These are phyloP conservation scores for Galago senegalensis DNA, from an alignment of 2,797 vertebrate species.

Conservation along the genomic window DNA sequence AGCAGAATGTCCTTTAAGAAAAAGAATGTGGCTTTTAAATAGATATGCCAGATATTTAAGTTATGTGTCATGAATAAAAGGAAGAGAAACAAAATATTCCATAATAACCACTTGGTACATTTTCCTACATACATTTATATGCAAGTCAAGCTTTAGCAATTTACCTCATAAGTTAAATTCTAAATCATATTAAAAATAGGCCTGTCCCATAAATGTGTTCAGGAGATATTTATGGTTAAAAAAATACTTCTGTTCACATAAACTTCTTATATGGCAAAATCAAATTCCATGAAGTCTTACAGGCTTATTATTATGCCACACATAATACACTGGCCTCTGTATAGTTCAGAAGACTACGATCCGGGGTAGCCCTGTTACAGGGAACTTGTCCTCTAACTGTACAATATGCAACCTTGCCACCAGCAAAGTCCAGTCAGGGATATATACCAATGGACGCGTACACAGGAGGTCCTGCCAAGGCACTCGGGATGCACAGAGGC, in stretches of 20 bases:
- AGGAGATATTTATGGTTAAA: slow-evolving; percentile 37
- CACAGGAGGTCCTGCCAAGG: slow-evolving; percentile 22
- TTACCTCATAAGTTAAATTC: slow-evolving; percentile 6
- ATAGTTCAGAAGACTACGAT: background rate
- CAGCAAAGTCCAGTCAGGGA: background rate
- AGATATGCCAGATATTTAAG: slow-evolving; percentile 14
- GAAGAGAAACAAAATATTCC: slow-evolving; percentile 44
- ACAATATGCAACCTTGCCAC: background rate
- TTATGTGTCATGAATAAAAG: background rate
- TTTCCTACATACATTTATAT: slow-evolving; percentile 17
- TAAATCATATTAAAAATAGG: slow-evolving; percentile 54
- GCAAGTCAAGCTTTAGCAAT: slow-evolving; percentile 36
- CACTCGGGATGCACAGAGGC: background rate
- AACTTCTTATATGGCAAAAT: slow-evolving; percentile 6
- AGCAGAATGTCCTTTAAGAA: background rate
- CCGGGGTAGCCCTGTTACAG: background rate
- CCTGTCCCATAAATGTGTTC: background rate
- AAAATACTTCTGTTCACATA: slow-evolving; percentile 13
- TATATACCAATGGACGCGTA: background rate
- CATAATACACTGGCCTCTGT: background rate
- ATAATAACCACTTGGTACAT: background rate
- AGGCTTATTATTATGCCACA: slow-evolving; percentile 28
- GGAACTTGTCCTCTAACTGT: background rate
- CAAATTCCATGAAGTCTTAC: slow-evolving; percentile 1
- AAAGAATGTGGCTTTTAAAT: slow-evolving; percentile 60